Conservation (phyloP, 2,888 invertebrate species). For the Cheilosia vernalis region DNA sequence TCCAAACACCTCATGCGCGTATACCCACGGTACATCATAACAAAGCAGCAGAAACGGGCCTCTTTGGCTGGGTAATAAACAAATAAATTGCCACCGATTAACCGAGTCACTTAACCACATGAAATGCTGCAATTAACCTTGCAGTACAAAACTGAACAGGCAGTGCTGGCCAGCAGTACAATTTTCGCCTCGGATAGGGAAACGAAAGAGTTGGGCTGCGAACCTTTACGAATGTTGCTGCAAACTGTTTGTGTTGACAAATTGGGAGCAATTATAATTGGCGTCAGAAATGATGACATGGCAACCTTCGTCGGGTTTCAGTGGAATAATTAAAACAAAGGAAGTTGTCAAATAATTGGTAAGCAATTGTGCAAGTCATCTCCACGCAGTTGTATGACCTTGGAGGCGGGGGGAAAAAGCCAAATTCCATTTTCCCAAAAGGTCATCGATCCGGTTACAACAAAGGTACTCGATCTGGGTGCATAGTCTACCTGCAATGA, state of each 20-base stretch:
- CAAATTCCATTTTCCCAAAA: not conserved
- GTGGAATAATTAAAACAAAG: not conserved
- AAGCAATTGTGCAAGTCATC: not conserved
- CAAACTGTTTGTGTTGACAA: constrained; percentile 29
- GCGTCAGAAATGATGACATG: constrained; percentile 2
- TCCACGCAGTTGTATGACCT: constrained; percentile 34
- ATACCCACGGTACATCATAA: constrained; percentile 20
- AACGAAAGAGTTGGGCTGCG: constrained; percentile 68
- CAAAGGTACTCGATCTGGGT: constrained; percentile 24
- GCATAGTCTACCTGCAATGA: constrained; percentile 42
- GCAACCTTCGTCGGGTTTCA: not conserved
- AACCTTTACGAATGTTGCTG: constrained; percentile 29
- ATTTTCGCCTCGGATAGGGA: constrained; percentile 15
- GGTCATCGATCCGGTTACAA: constrained; percentile 63
- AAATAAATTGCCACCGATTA: constrained; percentile 65
- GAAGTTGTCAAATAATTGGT: constrained; percentile 33
- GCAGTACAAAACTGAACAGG: constrained; percentile 29
- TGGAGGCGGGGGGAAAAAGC: constrained; percentile 3
- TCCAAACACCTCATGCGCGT: constrained; percentile 28
- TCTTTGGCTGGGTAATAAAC: constrained; percentile 52
- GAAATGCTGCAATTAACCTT: constrained; percentile 70
- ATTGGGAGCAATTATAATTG: constrained; percentile 24
- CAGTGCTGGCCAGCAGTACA: not conserved
- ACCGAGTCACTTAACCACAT: constrained; percentile 67
- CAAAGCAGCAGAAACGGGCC: constrained; percentile 39